These are phyloP conservation scores for Centropus unirufus DNA, from an alignment of 2,113 vertebrate genomes.

Conservation along the genomic window DNA sequence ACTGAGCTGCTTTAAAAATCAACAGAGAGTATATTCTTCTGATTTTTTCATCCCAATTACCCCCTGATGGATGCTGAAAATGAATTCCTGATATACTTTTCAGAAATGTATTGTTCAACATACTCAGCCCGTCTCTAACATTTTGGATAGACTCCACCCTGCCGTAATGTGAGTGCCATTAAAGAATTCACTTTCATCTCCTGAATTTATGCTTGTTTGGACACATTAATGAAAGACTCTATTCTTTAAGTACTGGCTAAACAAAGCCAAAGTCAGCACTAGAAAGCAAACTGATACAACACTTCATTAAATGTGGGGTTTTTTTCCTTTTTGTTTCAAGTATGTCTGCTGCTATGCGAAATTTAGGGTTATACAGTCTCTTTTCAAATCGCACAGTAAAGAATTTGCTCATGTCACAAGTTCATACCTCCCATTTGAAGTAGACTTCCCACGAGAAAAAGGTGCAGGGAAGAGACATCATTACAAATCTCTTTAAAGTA, in stretches of 20 bases:
- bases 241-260: conserved; percentile 41
- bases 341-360: conserved; percentile 8
- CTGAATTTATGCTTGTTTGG: conserved; percentile 53
- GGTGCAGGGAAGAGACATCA: conserved; percentile 12
- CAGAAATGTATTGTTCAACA: conserved; percentile 27
- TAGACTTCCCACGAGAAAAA: conserved; percentile 35
- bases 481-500: conserved; percentile 23
- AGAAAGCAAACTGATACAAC: conserved; percentile 43
- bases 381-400: conserved; percentile 11
- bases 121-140: neutral
- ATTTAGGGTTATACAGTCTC: neutral
- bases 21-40: neutral
- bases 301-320: conserved; percentile 39
- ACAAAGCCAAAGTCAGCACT: conserved; percentile 63
- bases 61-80: neutral
- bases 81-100: neutral
- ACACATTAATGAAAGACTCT: conserved; percentile 64
- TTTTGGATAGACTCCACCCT: conserved; percentile 12
- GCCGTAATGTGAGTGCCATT: conserved; percentile 31
- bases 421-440: neutral
- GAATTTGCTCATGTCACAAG: conserved; percentile 22
- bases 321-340: conserved; percentile 44
- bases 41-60: neutral
- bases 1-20: neutral
- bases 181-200: conserved; percentile 75